Base-by-base conservation (phyloP, 2,113 vertebrate genomes). In the Australoheros scitulus region DNA sequence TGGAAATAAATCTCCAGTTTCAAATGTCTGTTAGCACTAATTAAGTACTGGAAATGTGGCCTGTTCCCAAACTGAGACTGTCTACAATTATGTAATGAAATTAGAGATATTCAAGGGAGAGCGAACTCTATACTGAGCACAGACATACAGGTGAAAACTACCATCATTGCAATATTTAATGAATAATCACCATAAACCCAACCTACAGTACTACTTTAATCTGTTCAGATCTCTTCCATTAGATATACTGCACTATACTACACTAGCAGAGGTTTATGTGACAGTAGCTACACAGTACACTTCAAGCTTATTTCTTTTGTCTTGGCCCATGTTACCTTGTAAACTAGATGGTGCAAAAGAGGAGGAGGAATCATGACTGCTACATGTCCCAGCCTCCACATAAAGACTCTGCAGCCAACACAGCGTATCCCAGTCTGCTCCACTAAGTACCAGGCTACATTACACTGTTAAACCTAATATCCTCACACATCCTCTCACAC, bases 381-480 rank as follows among this genome's bases (percentile, higher is more conserved):
- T 68, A 22, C 64, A 14, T 24, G 61, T 32, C 24, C n/a, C 26
- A 14, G 7, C 77, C 6, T 64, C 43, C 52, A 64, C 29, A 74
- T 15, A 29, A 43, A 52, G 65, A 72, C 22, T 52, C 18, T 50
- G 78, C 22, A 61, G 70, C 20, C 50, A 20, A 70, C 68, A 55
- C 58, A 34, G 55, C 14, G 9, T 14, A 70, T 34, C 59, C 74
- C 52, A 47, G 52, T 32, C 65, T 57, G 61, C 57, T 60, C 24
- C 20, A 61, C 68, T 72, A 24, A 72, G 47, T 55, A 55, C 52
- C 47, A 34, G 68, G 47, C 26, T 59, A 38, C 36, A 17, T 81
- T 79, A 77, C 32, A 17, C 75, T 43, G 75, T 65, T 83, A 32
- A 80, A 83, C 59, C 76, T 57, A 43, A 70, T 58, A 41, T 34